Conservation (phyloP, 2,888 invertebrate species). For the Drosophila niveifrons region DNA sequence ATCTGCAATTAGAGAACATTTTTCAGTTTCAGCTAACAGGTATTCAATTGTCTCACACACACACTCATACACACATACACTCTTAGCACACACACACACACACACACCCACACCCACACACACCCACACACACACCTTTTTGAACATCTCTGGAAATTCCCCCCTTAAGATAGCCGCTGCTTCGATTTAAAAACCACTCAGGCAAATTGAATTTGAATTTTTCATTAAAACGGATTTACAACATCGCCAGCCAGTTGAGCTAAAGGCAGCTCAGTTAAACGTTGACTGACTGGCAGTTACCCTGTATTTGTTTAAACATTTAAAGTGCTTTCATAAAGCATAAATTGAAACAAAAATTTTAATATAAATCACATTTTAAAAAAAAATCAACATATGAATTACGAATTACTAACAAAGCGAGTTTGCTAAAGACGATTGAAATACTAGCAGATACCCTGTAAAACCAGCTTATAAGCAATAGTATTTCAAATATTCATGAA, state of each 20-base stretch:
- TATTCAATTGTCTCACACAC: conserved; percentile 17
- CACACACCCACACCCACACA: neutral
- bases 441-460: no score
- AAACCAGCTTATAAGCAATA: no score
- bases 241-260: neutral
- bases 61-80: conserved; percentile 23
- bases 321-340: no score
- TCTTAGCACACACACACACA: neutral
- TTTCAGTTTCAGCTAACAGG: conserved; percentile 30
- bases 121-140: neutral
- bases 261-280: neutral
- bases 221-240: conserved; percentile 53
- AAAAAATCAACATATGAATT: no score
- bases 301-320: conserved; percentile 1
- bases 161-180: neutral
- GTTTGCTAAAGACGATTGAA: no score
- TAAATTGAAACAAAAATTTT: no score
- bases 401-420: no score
- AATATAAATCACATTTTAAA: no score
- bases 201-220: conserved; percentile 73
- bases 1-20: conserved; percentile 62
- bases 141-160: neutral
- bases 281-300: neutral
- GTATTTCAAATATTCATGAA: no score
- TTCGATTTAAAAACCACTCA: conserved; percentile 64